Percentiles rank a stretch among this genome's conserved stretches.
Conservation (phyloP, 30 jellyfish, hydroid and myxozoan genomes). For the Catostylus mosaicus region DNA sequence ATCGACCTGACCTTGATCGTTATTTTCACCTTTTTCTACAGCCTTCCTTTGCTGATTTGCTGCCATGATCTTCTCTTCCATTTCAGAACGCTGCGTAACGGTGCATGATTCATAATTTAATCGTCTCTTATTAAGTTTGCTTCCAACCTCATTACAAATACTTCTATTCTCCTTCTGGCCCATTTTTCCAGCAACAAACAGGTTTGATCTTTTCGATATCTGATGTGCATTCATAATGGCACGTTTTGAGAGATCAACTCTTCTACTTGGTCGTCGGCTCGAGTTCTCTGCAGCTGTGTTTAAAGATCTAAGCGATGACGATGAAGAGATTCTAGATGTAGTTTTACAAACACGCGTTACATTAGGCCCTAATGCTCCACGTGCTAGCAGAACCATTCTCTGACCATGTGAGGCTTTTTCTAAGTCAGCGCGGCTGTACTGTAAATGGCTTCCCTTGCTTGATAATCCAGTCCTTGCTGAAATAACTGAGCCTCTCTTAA, state of each 20-base stretch:
- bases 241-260: not conserved
- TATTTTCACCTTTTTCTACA: too few relatives aligned
- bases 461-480: too few relatives aligned
- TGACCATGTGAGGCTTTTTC: not conserved
- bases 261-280: not conserved
- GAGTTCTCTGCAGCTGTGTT: not conserved
- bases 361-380: not conserved
- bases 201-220: not conserved
- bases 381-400: not conserved
- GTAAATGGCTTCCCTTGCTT: too few relatives aligned
- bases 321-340: not conserved
- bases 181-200: not conserved
- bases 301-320: not conserved
- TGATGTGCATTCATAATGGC: conserved; percentile 4
- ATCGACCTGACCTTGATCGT: too few relatives aligned
- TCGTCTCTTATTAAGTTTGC: not conserved
- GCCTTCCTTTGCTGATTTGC: too few relatives aligned
- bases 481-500: too few relatives aligned
- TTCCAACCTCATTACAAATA: not conserved
- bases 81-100: not conserved
- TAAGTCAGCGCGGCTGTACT: not conserved
- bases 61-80: not conserved
- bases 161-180: not conserved
- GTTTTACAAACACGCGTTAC: not conserved
- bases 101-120: not conserved